Evolutionary conservation across 2,113 vertebrate species (phyloP).

Genomic region (Chlorodrepanis virens): DNA sequence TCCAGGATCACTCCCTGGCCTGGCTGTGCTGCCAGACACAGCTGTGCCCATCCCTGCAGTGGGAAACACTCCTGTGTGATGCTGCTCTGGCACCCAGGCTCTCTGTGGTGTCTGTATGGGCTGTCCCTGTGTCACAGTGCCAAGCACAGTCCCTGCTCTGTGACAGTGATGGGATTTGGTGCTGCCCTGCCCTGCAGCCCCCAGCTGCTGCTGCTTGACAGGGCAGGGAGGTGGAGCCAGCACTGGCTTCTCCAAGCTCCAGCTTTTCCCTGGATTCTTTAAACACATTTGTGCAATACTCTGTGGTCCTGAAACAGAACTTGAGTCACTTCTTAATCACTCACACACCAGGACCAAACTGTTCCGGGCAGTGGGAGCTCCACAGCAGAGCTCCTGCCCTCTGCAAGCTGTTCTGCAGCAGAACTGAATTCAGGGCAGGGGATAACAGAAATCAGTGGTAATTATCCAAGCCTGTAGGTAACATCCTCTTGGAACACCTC

Average conservation of each 20-base stretch:
- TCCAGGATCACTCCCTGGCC: neutral
- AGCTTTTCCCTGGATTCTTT: neutral
- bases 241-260: neutral
- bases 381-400: fast-evolving
- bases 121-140: neutral
- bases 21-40: fast-evolving
- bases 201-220: fast-evolving
- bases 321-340: neutral
- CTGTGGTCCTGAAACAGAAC: neutral
- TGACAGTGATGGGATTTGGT: neutral
- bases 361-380: fast-evolving
- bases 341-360: neutral
- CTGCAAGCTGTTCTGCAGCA: neutral
- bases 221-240: neutral
- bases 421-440: fast-evolving
- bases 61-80: neutral
- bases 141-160: neutral
- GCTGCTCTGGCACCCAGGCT: neutral
- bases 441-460: neutral
- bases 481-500: no score
- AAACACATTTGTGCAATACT: neutral
- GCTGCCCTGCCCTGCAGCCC: neutral
- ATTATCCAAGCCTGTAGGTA: neutral
- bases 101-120: fast-evolving
- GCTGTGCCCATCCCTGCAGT: neutral